Base-by-base conservation (phyloP, 1,140 invertebrate species). In the Tetramorium parvispinum region DNA sequence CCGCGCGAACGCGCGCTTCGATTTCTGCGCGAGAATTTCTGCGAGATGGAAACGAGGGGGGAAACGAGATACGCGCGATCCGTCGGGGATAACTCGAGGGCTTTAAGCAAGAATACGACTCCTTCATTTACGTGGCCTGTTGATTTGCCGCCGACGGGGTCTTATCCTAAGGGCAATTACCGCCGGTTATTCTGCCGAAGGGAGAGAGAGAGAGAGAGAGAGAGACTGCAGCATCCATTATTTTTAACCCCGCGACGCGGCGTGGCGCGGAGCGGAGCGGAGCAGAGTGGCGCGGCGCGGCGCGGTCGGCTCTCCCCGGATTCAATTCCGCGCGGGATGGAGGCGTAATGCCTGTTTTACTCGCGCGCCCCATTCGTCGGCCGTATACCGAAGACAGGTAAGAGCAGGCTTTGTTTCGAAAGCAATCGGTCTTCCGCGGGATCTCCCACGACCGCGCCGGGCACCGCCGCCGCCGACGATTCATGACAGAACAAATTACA, bases 401-500 rank as follows among this genome's bases (percentile, higher is more conserved):
- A 83, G 79, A 83, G 79, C 40, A 59, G 79, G 79, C 79, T 83
- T 83, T 83, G 68, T 83, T 59, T 83, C 79, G 27, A 75, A 83
- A 73, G 79, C 79, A 59, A 83, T 83, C 79, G 79, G 79, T 83
- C 79, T 82, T 82, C 79, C 53, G 79, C 46, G 37, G 79, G 79
- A 46, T 82, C 79, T 82, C 79, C 79, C 79, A 82, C 79, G 79
- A 82, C 66, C 79, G 79, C 40, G 66, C 53, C 27, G 40, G 40
- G 57, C 55, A 37, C 32, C 71, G 75, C 53, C 21, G 53, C 63
- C 51, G 77, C 51, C 79, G 68, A 73, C 68, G 79, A 75, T 83
- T 83, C 79, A 83, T 75, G 79, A 83, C 79, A 83, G 79, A 83
- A 83, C 79, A 83, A 83, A 83, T 83, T 83, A 83, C 79, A 83